Evolutionary conservation across 2,797 vertebrate genomes (phyloP).

Genomic region (Oryzias sinensis): DNA sequence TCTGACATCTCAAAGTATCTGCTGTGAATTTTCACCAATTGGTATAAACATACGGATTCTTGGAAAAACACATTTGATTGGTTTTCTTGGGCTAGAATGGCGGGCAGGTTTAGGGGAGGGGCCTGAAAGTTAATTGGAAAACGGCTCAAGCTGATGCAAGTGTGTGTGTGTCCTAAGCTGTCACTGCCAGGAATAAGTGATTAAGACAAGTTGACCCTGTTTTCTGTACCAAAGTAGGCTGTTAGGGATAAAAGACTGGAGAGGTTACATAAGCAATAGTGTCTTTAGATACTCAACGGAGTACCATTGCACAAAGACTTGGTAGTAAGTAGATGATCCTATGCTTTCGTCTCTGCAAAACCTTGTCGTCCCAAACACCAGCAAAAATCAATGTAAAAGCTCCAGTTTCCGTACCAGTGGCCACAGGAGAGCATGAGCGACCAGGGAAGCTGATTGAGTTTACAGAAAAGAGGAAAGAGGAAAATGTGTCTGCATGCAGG

Average conservation of each 20-base stretch:
- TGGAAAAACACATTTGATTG: slow-evolving; percentile 40
- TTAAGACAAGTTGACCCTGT: slow-evolving; percentile 61
- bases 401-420: slow-evolving; percentile 55
- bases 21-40: background rate
- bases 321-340: slow-evolving; percentile 1
- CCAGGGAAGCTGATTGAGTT: slow-evolving; percentile 50
- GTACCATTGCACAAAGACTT: slow-evolving; percentile 5
- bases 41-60: slow-evolving; percentile 8
- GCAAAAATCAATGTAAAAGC: slow-evolving; percentile 62
- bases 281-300: slow-evolving; percentile 23
- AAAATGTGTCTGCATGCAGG: slow-evolving; percentile 6
- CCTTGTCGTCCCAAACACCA: slow-evolving; percentile 13
- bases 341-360: slow-evolving; percentile 21
- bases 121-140: slow-evolving; percentile 45
- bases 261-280: slow-evolving; percentile 48
- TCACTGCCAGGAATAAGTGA: slow-evolving; percentile 39
- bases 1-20: background rate
- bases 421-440: slow-evolving; percentile 39
- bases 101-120: slow-evolving; percentile 39
- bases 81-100: slow-evolving; percentile 23
- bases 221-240: slow-evolving; percentile 43
- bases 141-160: slow-evolving; percentile 34
- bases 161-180: slow-evolving; percentile 28
- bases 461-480: slow-evolving; percentile 43
- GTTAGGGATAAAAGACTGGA: slow-evolving; percentile 32